phyloP scores from a whole-genome alignment of 2,797 vertebrate species.

The Sebastes hubbsi region DNA sequence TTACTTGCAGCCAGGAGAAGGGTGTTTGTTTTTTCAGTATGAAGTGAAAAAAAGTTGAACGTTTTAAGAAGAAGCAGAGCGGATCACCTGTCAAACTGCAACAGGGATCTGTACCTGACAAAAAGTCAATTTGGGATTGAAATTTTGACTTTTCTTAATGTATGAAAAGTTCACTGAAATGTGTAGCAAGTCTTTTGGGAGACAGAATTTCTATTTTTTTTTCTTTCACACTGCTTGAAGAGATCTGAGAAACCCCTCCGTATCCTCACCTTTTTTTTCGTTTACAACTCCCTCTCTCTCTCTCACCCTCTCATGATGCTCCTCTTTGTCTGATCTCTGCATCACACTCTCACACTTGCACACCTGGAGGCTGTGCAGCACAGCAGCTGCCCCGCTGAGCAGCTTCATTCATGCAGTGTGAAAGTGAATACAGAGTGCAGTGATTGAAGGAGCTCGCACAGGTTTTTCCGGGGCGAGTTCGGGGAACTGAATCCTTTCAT shows the following conservation, averaged over 20 bases:
- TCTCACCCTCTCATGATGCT: background rate
- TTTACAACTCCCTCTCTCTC: too few relatives aligned
- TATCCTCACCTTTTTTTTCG: background rate
- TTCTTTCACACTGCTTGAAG: background rate
- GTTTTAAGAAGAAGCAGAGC: background rate
- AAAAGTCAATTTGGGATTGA: background rate
- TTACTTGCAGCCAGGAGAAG: too few relatives aligned
- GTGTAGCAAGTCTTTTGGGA: background rate
- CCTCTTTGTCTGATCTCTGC: background rate
- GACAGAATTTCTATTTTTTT: background rate
- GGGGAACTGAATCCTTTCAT: slow-evolving; percentile 1
- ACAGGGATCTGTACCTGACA: background rate
- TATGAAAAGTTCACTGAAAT: background rate
- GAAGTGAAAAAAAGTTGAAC: background rate
- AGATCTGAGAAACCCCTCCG: background rate
- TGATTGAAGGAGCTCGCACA: background rate
- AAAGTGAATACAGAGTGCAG: background rate
- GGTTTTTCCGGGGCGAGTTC: background rate
- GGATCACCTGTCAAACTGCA: background rate
- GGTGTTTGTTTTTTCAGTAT: background rate
- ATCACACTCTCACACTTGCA: background rate
- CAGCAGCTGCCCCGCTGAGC: background rate
- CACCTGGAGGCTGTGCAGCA: background rate
- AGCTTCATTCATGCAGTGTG: background rate
- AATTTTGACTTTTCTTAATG: background rate